phyloP scores from a whole-genome alignment of 2,797 vertebrate species.

The Myotis myotis region DNA sequence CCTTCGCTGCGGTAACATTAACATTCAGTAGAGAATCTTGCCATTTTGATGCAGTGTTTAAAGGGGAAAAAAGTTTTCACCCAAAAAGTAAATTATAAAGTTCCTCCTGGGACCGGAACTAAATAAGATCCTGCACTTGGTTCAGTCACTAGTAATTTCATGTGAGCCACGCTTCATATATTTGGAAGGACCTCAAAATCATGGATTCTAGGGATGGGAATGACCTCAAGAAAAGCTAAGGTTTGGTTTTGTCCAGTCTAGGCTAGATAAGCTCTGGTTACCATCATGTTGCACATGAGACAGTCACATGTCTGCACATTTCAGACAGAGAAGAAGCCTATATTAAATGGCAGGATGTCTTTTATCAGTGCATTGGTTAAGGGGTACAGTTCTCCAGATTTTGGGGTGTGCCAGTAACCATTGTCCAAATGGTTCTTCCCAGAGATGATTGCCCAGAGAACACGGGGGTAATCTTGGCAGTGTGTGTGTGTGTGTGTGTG shows the following conservation, averaged over 20 bases:
- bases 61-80: neutral
- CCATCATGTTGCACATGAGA: neutral
- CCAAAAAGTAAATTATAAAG: slow-evolving; percentile 9
- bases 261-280: neutral
- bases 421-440: neutral
- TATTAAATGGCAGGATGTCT: neutral
- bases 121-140: neutral
- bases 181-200: neutral
- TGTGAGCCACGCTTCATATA: neutral
- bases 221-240: neutral
- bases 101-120: neutral
- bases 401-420: neutral
- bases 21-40: neutral
- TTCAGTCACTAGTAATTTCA: neutral
- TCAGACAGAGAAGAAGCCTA: neutral
- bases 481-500: neutral
- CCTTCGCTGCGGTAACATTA: neutral
- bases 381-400: neutral
- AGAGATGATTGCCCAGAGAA: neutral
- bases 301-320: neutral
- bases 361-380: neutral
- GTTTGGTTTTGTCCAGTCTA: neutral
- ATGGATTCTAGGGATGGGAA: neutral
- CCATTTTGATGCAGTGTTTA: neutral
- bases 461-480: neutral